These are phyloP conservation scores for Chromobotia macracanthus DNA, from an alignment of 2,797 vertebrate genomes.

Conservation along the genomic window DNA sequence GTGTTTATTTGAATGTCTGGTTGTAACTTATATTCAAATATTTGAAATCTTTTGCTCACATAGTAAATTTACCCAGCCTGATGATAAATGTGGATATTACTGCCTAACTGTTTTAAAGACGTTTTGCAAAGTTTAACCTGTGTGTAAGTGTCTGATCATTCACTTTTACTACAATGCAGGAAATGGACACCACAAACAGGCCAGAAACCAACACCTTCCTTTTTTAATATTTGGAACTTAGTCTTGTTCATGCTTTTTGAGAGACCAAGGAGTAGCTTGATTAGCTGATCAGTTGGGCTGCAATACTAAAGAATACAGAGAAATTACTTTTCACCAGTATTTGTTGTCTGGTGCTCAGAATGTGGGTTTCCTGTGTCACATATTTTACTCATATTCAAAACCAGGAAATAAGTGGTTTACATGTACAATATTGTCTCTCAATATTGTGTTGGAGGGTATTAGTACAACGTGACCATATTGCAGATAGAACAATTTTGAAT, in stretches of 20 bases:
- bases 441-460: not conserved
- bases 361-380: slow-evolving; percentile 34
- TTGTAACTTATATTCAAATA: not conserved
- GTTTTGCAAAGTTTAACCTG: not conserved
- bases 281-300: not conserved
- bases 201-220: not conserved
- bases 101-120: not conserved
- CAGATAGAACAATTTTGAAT: not conserved
- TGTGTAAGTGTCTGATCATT: not conserved
- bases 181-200: not conserved
- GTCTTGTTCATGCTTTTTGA: not conserved
- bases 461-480: not conserved
- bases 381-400: not conserved
- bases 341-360: not conserved
- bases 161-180: slow-evolving; percentile 5
- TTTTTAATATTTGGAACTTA: too few species aligned
- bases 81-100: not conserved
- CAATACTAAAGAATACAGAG: not conserved
- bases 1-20: not conserved
- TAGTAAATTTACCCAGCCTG: not conserved
- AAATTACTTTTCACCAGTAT: not conserved
- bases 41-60: not conserved
- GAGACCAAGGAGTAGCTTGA: not conserved
- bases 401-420: slow-evolving; percentile 10
- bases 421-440: not conserved